A percentile compares a stretch with the other conserved stretches of the same genome.
Evolutionary conservation across 1,140 invertebrate species (phyloP).

Genomic region (Muscidifurax raptorellus): DNA sequence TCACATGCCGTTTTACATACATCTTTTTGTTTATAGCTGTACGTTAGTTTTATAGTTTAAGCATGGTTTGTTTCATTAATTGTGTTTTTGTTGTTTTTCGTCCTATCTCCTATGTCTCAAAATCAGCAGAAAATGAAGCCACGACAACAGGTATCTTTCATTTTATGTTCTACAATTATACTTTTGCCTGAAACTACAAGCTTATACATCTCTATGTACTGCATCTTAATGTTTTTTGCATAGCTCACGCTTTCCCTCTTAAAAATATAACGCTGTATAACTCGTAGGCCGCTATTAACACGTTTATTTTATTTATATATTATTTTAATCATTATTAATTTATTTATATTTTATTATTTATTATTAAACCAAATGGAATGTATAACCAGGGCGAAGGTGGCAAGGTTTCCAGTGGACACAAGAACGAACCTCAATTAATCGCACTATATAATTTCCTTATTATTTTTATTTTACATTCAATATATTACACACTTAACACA

Average conservation of each 20-base stretch:
- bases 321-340: background rate
- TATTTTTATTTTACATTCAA: no score
- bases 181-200: constrained; percentile 6
- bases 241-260: background rate
- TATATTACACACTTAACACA: background rate
- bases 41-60: constrained; percentile 32
- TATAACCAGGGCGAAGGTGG: no score
- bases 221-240: constrained; percentile 4
- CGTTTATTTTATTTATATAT: background rate
- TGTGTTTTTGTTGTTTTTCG: constrained; percentile 52
- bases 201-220: background rate
- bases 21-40: constrained; percentile 3
- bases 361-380: background rate
- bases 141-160: constrained; percentile 44
- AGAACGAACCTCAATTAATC: no score
- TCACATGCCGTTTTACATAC: constrained; percentile 51
- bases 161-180: constrained; percentile 40
- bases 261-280: background rate
- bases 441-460: no score
- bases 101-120: constrained; percentile 15
- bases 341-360: background rate
- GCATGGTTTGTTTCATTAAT: constrained; percentile 46
- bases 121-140: constrained; percentile 48
- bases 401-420: no score
- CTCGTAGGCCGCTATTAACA: background rate